phyloP scores from a whole-genome alignment of 2,113 vertebrate genomes.

The Percina caprodes region DNA sequence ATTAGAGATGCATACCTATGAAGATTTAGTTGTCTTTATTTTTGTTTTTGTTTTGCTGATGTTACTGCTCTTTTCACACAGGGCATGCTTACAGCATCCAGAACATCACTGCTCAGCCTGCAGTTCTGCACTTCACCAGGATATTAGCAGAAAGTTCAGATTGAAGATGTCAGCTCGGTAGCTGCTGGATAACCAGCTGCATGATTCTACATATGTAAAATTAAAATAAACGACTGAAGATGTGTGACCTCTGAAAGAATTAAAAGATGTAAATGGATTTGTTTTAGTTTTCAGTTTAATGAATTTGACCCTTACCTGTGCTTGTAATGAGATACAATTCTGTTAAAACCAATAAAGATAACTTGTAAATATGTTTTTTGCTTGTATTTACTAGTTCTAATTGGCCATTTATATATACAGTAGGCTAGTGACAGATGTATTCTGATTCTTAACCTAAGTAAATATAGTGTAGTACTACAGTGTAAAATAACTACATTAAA shows the following conservation, averaged over 20 bases:
- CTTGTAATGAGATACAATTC: not conserved
- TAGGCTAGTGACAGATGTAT: not conserved
- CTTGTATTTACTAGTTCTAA: not conserved
- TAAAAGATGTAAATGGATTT: conserved; percentile 38
- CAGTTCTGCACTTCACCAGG: conserved; percentile 79
- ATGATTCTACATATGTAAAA: not conserved
- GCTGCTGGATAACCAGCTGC: not conserved
- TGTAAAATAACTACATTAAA: not conserved
- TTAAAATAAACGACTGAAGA: not conserved
- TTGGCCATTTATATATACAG: not conserved
- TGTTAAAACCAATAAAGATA: not conserved
- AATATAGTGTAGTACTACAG: not conserved
- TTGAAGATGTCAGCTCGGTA: conserved; percentile 18
- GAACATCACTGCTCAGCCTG: conserved; percentile 76
- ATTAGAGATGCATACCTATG: not conserved
- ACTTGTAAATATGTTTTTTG: conserved; percentile 33
- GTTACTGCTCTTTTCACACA: conserved; percentile 46
- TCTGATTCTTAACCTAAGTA: not conserved
- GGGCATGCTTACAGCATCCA: conserved; percentile 80
- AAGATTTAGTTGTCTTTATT: not conserved
- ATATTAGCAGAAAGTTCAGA: conserved; percentile 57
- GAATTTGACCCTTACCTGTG: not conserved
- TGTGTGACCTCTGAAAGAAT: not conserved
- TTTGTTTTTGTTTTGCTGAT: not conserved
- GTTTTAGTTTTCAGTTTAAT: not conserved